Evolutionary conservation across 1,140 invertebrate species (phyloP), one percentile per base, ranked within the genome.

Genomic region (Heliconius congener): DNA sequence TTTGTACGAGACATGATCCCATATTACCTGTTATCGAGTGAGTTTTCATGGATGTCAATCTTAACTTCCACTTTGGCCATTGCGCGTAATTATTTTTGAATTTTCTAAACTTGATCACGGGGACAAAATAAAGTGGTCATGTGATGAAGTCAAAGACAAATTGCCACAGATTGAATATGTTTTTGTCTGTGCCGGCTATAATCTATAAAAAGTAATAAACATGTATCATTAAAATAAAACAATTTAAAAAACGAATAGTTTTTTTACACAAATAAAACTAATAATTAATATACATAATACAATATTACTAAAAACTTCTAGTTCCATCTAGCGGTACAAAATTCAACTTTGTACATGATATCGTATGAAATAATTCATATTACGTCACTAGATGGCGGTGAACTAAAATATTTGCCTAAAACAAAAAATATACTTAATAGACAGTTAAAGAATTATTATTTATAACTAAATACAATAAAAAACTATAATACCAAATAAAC

Each of bases 91-190:
- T 94, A 94, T 93, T 93, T 95, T 94, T 93, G 90, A 94, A 93
- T 94, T 93, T 93, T 87, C 90, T 90, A 87, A 92, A 93, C 88
- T 92, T 94, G 92, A 93, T 95, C 93, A 95, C 94, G 94, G 93
- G 94, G 89, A 95, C 94, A 95, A 95, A 93, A 91, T 91, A 94
- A 93, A 90, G 85, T 87, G 93, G 93, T 95, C 94, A 95, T 94
- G 94, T 95, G 94, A 95, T 91, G 83, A 80, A 30, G 78, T 77
- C 85, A 93, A 83, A 93, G 87, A 91, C 87, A 90, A 91, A 73
- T 73, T 82, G 70, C 6, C 71, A 84, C 83, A 90, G 85, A 87
- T 80, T 60, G 2, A 13, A 16, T 66, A 30, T 30, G 3, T 3
- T 27, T 27, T 66, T 18, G 55, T 23, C 13, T 30, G 23, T 30